phyloP scores from a whole-genome alignment of 2,888 invertebrate species.

The Sesia bembeciformis region DNA sequence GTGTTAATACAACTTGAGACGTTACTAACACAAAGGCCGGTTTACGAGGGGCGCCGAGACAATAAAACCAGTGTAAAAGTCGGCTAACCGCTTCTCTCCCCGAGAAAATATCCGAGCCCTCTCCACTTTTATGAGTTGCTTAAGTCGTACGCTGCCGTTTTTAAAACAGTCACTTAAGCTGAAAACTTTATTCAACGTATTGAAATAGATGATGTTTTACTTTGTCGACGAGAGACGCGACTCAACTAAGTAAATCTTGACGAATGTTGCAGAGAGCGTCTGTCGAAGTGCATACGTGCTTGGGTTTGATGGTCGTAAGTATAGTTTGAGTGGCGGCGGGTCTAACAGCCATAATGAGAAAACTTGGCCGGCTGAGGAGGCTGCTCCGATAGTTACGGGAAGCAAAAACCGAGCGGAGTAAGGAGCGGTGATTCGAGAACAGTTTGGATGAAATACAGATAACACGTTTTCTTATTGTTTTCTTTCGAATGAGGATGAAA shows the following conservation, averaged over 20 bases:
- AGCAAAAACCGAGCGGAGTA: constrained; percentile 17
- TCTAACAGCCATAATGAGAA: constrained; percentile 64
- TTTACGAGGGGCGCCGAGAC: constrained; percentile 55
- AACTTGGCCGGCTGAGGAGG: constrained; percentile 51
- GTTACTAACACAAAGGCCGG: constrained; percentile 57
- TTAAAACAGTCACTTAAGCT: constrained; percentile 23
- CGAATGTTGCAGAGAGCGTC: constrained; percentile 9
- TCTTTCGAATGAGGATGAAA: no score
- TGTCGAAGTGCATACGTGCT: constrained; percentile 33
- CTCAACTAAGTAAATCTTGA: constrained; percentile 3
- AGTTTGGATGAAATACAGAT: background rate
- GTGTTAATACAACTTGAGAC: constrained; percentile 62
- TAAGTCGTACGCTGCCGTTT: constrained; percentile 45
- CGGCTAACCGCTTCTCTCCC: constrained; percentile 51
- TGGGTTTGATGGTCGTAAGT: constrained; percentile 38
- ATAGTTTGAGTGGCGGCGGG: constrained; percentile 41
- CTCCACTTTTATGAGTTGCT: constrained; percentile 54
- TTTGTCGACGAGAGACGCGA: background rate
- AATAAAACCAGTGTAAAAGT: constrained; percentile 70
- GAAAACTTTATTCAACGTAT: constrained; percentile 18
- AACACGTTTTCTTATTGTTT: no score
- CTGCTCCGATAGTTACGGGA: constrained; percentile 20
- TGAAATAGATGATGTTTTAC: constrained; percentile 33
- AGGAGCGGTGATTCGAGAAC: constrained; percentile 25
- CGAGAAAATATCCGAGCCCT: constrained; percentile 46